phyloP scores from a whole-genome alignment of 2,113 vertebrate genomes.

The Halichoeres trimaculatus region DNA sequence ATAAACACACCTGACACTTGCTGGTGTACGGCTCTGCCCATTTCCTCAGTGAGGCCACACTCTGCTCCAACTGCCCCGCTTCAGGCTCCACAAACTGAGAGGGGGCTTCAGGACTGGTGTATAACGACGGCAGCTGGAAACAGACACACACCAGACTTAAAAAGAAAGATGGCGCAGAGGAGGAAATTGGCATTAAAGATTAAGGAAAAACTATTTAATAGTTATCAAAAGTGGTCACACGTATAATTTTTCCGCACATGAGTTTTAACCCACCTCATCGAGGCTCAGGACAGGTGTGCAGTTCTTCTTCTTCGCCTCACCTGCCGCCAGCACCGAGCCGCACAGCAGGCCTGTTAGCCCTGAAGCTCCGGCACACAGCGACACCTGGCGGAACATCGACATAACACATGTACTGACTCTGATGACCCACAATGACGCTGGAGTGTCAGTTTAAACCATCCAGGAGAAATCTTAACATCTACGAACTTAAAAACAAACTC shows the following conservation, averaged over 20 bases:
- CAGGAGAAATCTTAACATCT: neutral
- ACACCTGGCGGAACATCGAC: constrained; percentile 76
- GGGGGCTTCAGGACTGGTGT: constrained; percentile 83
- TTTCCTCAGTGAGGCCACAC: constrained; percentile 83
- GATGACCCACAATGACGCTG: neutral
- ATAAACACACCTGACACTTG: constrained; percentile 87
- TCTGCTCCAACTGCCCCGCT: constrained; percentile 85
- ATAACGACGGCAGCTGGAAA: constrained; percentile 89
- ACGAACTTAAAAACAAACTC: fast-evolving
- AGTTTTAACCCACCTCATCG: constrained; percentile 84
- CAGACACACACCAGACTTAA: constrained; percentile 57
- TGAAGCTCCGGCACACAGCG: constrained; percentile 81
- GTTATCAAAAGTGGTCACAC: too few species aligned
- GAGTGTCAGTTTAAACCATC: neutral
- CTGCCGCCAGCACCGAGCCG: constrained; percentile 84
- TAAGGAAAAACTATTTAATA: too few species aligned
- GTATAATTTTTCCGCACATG: too few species aligned
- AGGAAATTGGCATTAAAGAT: too few species aligned
- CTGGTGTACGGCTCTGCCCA: constrained; percentile 84
- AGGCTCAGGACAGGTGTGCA: constrained; percentile 74
- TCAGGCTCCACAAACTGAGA: constrained; percentile 81
- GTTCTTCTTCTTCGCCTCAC: constrained; percentile 82
- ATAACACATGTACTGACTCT: neutral
- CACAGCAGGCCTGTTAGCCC: constrained; percentile 81
- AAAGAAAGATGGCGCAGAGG: too few species aligned